Conservation (phyloP, 1,140 invertebrate genomes). For the Scaptomyza pallida region DNA sequence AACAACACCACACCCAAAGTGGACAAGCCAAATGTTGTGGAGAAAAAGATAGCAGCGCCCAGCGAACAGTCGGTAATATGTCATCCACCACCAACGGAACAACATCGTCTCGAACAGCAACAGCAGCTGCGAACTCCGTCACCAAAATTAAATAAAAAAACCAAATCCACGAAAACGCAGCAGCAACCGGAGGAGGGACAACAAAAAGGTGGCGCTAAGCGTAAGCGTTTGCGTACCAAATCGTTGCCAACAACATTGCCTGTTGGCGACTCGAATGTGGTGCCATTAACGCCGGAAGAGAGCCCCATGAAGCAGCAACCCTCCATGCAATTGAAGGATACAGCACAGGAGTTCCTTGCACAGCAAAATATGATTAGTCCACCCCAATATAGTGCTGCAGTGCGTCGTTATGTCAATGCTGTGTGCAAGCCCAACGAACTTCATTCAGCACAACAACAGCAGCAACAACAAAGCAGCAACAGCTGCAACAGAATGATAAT, state of each 20-base stretch:
- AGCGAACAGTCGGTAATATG: constrained; percentile 1
- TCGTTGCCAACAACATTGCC: constrained; percentile 23
- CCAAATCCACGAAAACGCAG: not conserved
- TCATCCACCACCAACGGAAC: not conserved
- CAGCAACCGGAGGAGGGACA: not conserved
- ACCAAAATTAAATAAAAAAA: too few species aligned
- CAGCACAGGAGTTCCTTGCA: constrained; percentile 9
- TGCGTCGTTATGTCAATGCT: constrained; percentile 20
- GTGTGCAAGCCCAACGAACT: not conserved
- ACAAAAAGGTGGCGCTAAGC: not conserved
- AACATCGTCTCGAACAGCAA: not conserved
- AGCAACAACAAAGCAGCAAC: not conserved
- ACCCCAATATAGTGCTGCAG: constrained; percentile 17
- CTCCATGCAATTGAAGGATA: constrained; percentile 8
- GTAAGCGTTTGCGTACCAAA: constrained; percentile 26
- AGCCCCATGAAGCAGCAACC: not conserved
- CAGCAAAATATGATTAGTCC: constrained; percentile 10
- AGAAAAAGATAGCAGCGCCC: constrained; percentile 10
- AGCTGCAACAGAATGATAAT: not conserved
- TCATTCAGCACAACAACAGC: not conserved
- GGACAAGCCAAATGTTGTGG: not conserved
- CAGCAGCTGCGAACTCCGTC: not conserved
- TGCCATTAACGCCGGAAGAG: not conserved
- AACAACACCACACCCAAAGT: constrained; percentile 9
- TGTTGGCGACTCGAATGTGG: not conserved